Conservation (phyloP, 2,113 vertebrate genomes). For the Brevimyrus niger region DNA sequence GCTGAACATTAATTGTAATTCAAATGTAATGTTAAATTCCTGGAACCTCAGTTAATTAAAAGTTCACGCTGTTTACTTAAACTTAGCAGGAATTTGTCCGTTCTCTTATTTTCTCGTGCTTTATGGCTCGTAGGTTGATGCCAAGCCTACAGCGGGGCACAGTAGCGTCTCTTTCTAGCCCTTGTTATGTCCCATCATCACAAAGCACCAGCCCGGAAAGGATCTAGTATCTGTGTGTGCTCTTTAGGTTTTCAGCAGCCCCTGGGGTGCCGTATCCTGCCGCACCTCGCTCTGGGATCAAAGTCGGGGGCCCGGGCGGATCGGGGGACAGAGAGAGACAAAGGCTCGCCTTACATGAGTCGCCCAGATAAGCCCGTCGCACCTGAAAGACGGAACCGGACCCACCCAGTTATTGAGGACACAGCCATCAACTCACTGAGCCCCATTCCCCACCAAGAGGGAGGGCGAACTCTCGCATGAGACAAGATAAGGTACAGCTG, state of each 20-base stretch:
- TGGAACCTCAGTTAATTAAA: slow-evolving; percentile 2
- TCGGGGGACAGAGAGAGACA: neutral
- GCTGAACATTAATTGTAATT: neutral
- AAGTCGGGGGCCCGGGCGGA: neutral
- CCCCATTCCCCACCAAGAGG: slow-evolving; percentile 12
- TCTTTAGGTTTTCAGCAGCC: slow-evolving; percentile 5
- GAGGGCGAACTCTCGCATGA: slow-evolving; percentile 17
- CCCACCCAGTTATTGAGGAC: slow-evolving; percentile 13
- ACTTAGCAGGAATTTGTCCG: neutral
- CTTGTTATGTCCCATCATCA: neutral
- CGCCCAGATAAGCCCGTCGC: slow-evolving; percentile 26
- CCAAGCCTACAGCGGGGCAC: neutral
- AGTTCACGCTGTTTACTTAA: neutral
- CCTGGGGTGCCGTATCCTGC: neutral
- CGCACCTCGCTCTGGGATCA: neutral
- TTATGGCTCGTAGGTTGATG: neutral
- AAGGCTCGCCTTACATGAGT: slow-evolving; percentile 1
- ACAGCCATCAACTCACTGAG: slow-evolving; percentile 13
- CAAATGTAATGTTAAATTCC: slow-evolving; percentile 7
- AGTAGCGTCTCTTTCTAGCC: slow-evolving; percentile 4
- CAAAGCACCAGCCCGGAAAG: slow-evolving; percentile 2
- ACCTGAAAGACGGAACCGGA: neutral
- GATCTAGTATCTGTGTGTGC: slow-evolving; percentile 4
- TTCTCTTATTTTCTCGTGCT: neutral
- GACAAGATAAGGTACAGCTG: neutral